Evolutionary conservation across 1,140 invertebrate genomes (phyloP).

Genomic region (Drosophila elegans): DNA sequence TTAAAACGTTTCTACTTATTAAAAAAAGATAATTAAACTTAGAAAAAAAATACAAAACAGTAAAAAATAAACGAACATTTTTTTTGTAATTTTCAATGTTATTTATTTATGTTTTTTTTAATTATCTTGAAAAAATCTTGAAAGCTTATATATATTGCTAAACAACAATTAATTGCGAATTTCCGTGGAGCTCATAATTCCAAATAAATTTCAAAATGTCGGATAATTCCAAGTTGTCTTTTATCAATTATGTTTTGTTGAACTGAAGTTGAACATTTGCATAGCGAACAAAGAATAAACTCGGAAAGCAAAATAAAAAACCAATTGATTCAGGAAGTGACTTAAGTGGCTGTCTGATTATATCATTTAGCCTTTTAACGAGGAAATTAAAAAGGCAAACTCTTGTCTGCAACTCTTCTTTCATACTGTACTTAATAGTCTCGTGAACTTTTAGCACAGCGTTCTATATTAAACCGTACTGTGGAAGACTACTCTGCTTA

Average conservation of each 20-base stretch:
- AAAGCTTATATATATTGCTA: too few species aligned
- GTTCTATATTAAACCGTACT: not conserved
- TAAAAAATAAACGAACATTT: too few species aligned
- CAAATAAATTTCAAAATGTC: too few species aligned
- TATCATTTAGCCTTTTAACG: slow-evolving; percentile 20
- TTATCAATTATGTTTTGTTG: not conserved
- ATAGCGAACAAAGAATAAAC: slow-evolving; percentile 45
- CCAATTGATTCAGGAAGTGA: slow-evolving; percentile 29
- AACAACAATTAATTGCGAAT: too few species aligned
- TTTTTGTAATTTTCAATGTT: too few species aligned
- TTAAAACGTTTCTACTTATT: not conserved
- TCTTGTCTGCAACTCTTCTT: not conserved
- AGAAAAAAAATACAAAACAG: not conserved
- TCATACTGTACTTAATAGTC: slow-evolving; percentile 7
- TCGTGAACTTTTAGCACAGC: slow-evolving; percentile 17
- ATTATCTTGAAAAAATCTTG: too few species aligned
- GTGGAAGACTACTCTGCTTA: slow-evolving; percentile 8
- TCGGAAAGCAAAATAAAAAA: slow-evolving; percentile 15
- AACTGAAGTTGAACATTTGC: slow-evolving; percentile 42
- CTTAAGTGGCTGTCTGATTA: slow-evolving; percentile 31
- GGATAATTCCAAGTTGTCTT: too few species aligned
- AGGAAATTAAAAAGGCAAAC: slow-evolving; percentile 32
- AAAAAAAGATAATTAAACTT: not conserved
- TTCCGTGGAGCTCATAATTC: too few species aligned
- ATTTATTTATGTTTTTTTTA: too few species aligned